Evolutionary conservation across 1,140 invertebrate species (phyloP), one percentile per base, ranked within the genome.

Genomic region (Ganaspis sp.): DNA sequence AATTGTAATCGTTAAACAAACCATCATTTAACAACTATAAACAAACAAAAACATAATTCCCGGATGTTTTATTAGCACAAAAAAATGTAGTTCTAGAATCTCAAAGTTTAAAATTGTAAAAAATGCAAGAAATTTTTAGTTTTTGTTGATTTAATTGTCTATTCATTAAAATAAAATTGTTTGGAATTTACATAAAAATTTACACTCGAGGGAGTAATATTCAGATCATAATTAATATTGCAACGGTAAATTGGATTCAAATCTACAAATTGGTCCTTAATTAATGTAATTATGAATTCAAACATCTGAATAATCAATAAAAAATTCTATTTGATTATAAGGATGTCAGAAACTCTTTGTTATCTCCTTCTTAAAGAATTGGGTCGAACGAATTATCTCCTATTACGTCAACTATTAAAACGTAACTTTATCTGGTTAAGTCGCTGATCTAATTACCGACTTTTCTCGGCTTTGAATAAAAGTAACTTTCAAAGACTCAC

Each of bases 361-460:
- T 64, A 64, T 64, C 58, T 34, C 29, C 29, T 64, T 64, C 58
- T 64, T 64, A 15, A 29, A n/a, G 58, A 64, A 64, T n/a, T 64
- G 58, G 58, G 58, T 64, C 58, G 21, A 26, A n/a, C 58, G 58
- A 64, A 64, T 64, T 64, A 64, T 64, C 58, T 9, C 58, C 12
- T n/a, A 64, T 64, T 29, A 64, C 58, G 58, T 64, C 58, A 64
- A 64, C 23, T 64, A 64, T 64, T 64, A 64, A 64, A 64, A 64
- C 58, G 58, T 64, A 64, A 64, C 26, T 64, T 29, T 29, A 26
- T 64, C 58, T n/a, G 12, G 26, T 64, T 64, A 64, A 64, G 23
- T 64, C 58, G 23, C 58, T 64, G 58, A 64, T 64, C 58, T 64
- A 64, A 64, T 64, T 64, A 64, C 12, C 15, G 9, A 64, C 58